These are phyloP conservation scores for Cynaeus angustus DNA, from an alignment of 2,888 invertebrate species.

Conservation along the genomic window DNA sequence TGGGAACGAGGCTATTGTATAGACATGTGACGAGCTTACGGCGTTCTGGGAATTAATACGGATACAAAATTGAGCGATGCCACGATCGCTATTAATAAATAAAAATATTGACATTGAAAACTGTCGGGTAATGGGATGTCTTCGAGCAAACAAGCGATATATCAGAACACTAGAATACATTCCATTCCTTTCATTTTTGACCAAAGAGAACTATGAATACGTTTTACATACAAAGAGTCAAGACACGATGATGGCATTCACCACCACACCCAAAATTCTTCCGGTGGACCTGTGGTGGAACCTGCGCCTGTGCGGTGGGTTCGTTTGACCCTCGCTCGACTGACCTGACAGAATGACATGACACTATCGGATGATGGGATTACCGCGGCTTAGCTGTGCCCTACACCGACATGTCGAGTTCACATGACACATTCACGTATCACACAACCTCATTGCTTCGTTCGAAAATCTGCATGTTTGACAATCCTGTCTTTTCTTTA, in stretches of 20 bases:
- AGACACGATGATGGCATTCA: conserved; percentile 56
- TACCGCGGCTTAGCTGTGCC: conserved; percentile 69
- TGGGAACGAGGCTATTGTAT: conserved; percentile 69
- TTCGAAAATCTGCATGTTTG: conserved; percentile 31
- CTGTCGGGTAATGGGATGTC: conserved; percentile 20
- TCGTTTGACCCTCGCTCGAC: conserved; percentile 61
- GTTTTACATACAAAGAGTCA: conserved; percentile 27
- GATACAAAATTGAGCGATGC: conserved; percentile 55
- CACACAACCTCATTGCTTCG: conserved; percentile 53
- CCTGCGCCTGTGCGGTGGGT: conserved; percentile 60
- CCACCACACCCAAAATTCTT: conserved; percentile 52
- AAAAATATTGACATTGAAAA: conserved; percentile 58
- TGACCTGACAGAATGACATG: conserved; percentile 71
- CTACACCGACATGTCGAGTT: conserved; percentile 67
- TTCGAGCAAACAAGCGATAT: conserved; percentile 19
- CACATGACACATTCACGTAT: conserved; percentile 62
- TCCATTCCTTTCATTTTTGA: too few species aligned
- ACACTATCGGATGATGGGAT: conserved; percentile 71
- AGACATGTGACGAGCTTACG: conserved; percentile 68
- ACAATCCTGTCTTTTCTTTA: too few species aligned
- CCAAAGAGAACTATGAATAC: too few species aligned
- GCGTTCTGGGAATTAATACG: conserved; percentile 64
- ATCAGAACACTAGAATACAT: too few species aligned
- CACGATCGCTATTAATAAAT: conserved; percentile 58
- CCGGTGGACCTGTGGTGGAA: conserved; percentile 54